Base-by-base conservation (phyloP, 1,140 invertebrate genomes). In the Scaptomyza montana region DNA sequence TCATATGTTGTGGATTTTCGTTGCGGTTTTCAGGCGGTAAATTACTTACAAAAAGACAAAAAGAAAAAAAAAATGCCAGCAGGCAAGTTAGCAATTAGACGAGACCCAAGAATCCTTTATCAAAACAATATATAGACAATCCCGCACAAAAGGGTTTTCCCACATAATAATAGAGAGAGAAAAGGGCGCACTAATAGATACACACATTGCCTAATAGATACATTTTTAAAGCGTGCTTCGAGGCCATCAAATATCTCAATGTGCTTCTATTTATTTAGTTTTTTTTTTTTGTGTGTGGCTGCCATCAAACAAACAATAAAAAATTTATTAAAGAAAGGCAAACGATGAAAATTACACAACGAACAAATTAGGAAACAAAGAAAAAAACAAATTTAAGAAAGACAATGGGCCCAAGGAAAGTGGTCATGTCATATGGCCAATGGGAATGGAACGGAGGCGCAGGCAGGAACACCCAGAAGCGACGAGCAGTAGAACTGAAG, bases 291-390 rank as follows among this genome's bases (percentile, higher is more conserved):
- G n/a, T 55, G 47, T 62, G 45, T 61, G 62, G 61, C 54, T 73
- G 65, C 80, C 66, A 68, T 85, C 81, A 85, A 89, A 82, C 84
- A 87, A 89, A 87, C 82, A 87, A 87, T 87, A 87, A 89, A 89
- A 89, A 84, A 87, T 89, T 82, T 89, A 87, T 89, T 87, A 87
- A 84, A 89, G 82, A 87, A 86, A 86, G 76, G 75, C 82, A 57
- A 36, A 36, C 60, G 51, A 64, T 55, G 75, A 78, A 82, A 82
- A 82, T 82, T 81, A 80, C 78, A 76, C 79, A 84, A 84, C 80
- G 84, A 62, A 87, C 82, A 87, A 87, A 87, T 87, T 87, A 82
- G 81, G 78, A 79, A 64, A 63, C 62, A 71, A 61, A 61, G 45
- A 68, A 7, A n/a, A n/a, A n/a, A n/a, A n/a, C n/a, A n/a, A n/a